phyloP scores from a whole-genome alignment of 2,888 invertebrate genomes.

The Apoda limacodes region DNA sequence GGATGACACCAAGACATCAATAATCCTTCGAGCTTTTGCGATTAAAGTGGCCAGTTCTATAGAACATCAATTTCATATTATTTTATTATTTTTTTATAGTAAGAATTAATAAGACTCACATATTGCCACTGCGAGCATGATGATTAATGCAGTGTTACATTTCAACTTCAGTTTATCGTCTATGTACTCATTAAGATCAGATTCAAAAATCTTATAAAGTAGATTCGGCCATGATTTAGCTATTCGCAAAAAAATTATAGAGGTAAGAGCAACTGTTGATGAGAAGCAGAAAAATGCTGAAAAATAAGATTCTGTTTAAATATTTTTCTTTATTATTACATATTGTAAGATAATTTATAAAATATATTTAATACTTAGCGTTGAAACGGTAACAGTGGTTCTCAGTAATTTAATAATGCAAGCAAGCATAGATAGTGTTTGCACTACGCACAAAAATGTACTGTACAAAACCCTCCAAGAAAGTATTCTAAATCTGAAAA shows the following conservation, averaged over 20 bases:
- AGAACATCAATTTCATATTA: too few relatives aligned
- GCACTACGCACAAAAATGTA: slow-evolving; percentile 20
- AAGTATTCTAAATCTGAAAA: slow-evolving; percentile 27
- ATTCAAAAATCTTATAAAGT: slow-evolving; percentile 25
- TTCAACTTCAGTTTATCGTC: slow-evolving; percentile 24
- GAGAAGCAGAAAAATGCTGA: slow-evolving; percentile 31
- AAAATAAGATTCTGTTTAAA: slow-evolving; percentile 14
- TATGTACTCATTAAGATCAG: slow-evolving; percentile 28
- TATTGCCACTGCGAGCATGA: too few relatives aligned
- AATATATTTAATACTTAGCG: too few relatives aligned
- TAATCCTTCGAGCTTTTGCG: too few relatives aligned
- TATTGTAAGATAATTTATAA: too few relatives aligned
- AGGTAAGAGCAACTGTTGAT: slow-evolving; percentile 22
- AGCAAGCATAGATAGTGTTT: slow-evolving; percentile 19
- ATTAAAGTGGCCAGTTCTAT: too few relatives aligned
- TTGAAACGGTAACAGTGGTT: slow-evolving; percentile 15
- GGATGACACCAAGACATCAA: too few relatives aligned
- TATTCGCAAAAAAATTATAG: slow-evolving; percentile 28
- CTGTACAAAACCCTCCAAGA: slow-evolving; percentile 28
- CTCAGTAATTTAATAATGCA: slow-evolving; percentile 21
- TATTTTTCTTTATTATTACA: too few relatives aligned
- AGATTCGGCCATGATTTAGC: slow-evolving; percentile 34
- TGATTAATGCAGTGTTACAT: slow-evolving; percentile 25
- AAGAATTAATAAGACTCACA: too few relatives aligned
- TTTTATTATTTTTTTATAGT: too few relatives aligned